phyloP scores from a whole-genome alignment of 2,113 vertebrate genomes.

The Verasper variegatus region DNA sequence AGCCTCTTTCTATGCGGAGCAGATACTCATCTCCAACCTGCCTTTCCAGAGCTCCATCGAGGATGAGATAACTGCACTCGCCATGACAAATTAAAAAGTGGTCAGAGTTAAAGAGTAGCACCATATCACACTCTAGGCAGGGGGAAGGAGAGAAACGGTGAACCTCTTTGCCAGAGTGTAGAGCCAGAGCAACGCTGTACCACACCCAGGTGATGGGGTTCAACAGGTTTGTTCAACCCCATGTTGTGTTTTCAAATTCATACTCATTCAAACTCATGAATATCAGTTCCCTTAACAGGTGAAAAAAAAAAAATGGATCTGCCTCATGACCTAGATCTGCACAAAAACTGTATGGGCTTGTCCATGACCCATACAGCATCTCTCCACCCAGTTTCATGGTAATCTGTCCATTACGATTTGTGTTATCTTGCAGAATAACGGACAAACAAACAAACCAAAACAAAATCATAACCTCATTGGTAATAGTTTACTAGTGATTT shows the following conservation, averaged over 20 bases:
- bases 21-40: slow-evolving; percentile 43
- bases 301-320: no score
- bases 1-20: slow-evolving; percentile 1
- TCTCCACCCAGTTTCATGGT: no score
- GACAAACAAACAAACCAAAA: no score
- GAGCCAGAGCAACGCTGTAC: background rate
- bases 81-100: slow-evolving; percentile 67
- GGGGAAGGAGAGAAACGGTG: slow-evolving; percentile 17
- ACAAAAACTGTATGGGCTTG: no score
- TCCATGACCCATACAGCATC: no score
- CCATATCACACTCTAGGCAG: slow-evolving; percentile 44
- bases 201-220: background rate
- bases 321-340: no score
- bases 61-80: slow-evolving; percentile 32
- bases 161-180: slow-evolving; percentile 28
- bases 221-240: background rate
- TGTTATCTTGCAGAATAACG: no score
- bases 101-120: slow-evolving; percentile 49
- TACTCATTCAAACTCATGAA: background rate
- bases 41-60: slow-evolving; percentile 4
- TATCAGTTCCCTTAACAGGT: background rate
- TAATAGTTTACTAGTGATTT: no score
- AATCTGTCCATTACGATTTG: no score
- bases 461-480: no score
- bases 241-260: slow-evolving; percentile 9